A percentile compares a stretch with the other conserved stretches of the same genome.
phyloP scores from a whole-genome alignment of 2,797 vertebrate species.

The Ctenosaura bakeri region DNA sequence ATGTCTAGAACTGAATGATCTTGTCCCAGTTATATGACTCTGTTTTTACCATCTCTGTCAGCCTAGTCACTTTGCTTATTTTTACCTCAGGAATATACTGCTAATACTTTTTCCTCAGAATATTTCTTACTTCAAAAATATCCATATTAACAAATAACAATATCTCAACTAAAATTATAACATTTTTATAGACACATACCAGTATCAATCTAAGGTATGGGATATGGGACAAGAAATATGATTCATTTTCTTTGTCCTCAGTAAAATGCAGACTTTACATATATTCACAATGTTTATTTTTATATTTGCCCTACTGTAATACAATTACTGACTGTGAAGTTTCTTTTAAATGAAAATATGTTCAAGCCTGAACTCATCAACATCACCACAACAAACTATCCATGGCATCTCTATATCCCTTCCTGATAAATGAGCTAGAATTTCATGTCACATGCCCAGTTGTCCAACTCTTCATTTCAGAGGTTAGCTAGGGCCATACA shows the following conservation, averaged over 20 bases:
- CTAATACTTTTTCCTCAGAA: not conserved
- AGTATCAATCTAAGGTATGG: too few species aligned
- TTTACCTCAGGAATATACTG: slow-evolving; percentile 25
- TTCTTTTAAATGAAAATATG: not conserved
- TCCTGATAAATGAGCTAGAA: slow-evolving; percentile 40
- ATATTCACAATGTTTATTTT: not conserved
- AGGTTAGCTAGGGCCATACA: slow-evolving; percentile 22
- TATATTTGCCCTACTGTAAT: not conserved
- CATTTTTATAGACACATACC: not conserved
- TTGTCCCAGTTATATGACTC: slow-evolving; percentile 10
- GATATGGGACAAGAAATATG: too few species aligned
- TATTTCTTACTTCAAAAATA: not conserved
- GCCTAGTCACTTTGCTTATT: slow-evolving; percentile 45
- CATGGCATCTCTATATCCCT: slow-evolving; percentile 30
- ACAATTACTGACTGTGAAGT: not conserved
- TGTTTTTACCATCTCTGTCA: slow-evolving; percentile 40
- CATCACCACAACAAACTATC: slow-evolving; percentile 11
- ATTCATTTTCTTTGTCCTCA: not conserved
- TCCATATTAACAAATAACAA: not conserved
- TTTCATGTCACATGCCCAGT: slow-evolving; percentile 32
- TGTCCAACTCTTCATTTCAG: not conserved
- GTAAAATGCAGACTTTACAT: not conserved
- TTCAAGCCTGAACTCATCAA: slow-evolving; percentile 10
- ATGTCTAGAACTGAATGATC: slow-evolving; percentile 36
- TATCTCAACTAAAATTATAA: not conserved